A percentile compares a stretch with the other conserved stretches of the same genome.
These are phyloP conservation scores for Zophobas morio DNA, from an alignment of 1,140 invertebrate genomes.

Conservation along the genomic window DNA sequence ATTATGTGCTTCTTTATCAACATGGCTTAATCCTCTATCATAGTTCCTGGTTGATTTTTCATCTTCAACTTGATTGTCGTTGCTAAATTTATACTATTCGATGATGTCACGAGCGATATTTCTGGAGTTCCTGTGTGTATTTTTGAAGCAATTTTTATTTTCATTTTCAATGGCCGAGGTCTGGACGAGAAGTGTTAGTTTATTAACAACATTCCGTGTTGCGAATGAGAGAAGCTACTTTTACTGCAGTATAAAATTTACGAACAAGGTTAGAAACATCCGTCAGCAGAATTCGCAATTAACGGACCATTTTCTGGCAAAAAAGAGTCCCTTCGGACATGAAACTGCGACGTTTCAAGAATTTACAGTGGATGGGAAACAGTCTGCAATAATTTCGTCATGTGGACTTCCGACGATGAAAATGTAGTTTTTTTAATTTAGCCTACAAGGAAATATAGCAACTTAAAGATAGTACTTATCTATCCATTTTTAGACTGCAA, in stretches of 20 bases:
- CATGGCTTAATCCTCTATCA: conserved; percentile 14
- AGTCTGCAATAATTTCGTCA: too few relatives aligned
- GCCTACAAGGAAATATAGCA: too few relatives aligned
- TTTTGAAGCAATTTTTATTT: conserved; percentile 28
- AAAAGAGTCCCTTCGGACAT: background rate
- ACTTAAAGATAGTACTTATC: too few relatives aligned
- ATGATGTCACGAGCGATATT: conserved; percentile 34
- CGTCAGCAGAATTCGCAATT: conserved; percentile 16
- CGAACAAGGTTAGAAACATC: conserved; percentile 8
- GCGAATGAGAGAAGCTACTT: conserved; percentile 6
- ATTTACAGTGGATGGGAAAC: background rate
- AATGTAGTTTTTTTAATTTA: too few relatives aligned
- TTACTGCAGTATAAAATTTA: conserved; percentile 9
- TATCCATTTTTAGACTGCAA: too few relatives aligned
- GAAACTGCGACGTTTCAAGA: background rate
- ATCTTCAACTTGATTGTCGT: conserved; percentile 4
- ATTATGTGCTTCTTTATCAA: conserved; percentile 7
- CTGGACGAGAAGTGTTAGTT: conserved; percentile 9
- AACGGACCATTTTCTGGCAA: conserved; percentile 1
- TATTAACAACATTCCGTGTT: conserved; percentile 20
- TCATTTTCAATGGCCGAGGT: background rate
- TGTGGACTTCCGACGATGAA: too few relatives aligned
- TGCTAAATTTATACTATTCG: conserved; percentile 36
- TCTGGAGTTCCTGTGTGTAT: conserved; percentile 28
- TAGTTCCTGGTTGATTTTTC: conserved; percentile 17